These are phyloP conservation scores for Cataglyphis rosenhaueri DNA, from an alignment of 2,888 invertebrate genomes.

Conservation along the genomic window DNA sequence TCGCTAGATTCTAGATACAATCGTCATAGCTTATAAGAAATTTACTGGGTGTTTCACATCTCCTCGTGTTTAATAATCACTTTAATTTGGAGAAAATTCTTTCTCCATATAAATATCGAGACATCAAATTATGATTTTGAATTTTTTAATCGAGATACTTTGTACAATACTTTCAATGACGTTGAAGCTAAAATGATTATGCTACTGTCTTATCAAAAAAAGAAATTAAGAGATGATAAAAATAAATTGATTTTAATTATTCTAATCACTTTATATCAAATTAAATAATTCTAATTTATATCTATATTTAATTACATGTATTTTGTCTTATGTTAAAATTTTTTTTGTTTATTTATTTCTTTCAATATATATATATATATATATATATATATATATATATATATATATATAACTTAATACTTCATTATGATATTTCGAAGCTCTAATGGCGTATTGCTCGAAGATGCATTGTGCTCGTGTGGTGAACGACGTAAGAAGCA, in stretches of 20 bases:
- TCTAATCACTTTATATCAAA: not conserved
- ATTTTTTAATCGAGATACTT: not conserved
- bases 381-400: too few relatives aligned
- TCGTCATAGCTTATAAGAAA: conserved; percentile 31
- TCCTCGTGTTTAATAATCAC: not conserved
- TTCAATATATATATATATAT: not conserved
- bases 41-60: conserved; percentile 26
- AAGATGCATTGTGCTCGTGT: not conserved
- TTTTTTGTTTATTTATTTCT: not conserved
- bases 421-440: conserved; percentile 16
- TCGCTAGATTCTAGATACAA: conserved; percentile 26
- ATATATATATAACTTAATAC: not conserved
- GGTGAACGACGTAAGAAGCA: conserved; percentile 20
- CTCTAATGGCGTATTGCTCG: not conserved
- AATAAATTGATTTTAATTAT: not conserved
- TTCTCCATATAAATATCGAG: not conserved
- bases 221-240: not conserved
- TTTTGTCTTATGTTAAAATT: not conserved
- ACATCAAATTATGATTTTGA: not conserved
- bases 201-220: not conserved
- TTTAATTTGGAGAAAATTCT: not conserved
- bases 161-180: not conserved
- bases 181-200: not conserved
- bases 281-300: not conserved
- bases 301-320: not conserved